These are phyloP conservation scores for Amphimedon queenslandica DNA, from an alignment of 37 sponge, comb jelly and placozoan genomes.

Conservation along the genomic window DNA sequence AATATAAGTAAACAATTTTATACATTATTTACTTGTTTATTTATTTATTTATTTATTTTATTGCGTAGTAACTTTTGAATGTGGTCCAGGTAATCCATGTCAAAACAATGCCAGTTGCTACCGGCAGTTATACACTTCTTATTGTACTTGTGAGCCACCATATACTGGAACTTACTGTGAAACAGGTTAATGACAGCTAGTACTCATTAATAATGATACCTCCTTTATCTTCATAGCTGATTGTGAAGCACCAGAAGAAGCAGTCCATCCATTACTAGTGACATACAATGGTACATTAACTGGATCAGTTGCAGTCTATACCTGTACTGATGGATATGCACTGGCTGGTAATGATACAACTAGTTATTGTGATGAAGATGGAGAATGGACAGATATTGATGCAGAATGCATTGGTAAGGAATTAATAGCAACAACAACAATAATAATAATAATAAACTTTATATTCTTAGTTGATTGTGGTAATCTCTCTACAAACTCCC, in stretches of 20 bases:
- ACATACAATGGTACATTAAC: not conserved
- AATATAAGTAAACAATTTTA: not conserved
- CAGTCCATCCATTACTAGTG: too few relatives aligned
- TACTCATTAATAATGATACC: not conserved
- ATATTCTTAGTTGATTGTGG: not conserved
- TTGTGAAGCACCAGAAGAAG: not conserved
- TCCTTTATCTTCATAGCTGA: too few relatives aligned
- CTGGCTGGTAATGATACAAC: not conserved
- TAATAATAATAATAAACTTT: too few relatives aligned
- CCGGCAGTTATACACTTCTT: slow-evolving; percentile 3
- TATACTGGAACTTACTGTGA: slow-evolving; percentile 31
- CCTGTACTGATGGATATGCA: not conserved
- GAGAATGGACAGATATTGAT: not conserved
- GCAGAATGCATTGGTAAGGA: not conserved
- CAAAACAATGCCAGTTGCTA: slow-evolving; percentile 42
- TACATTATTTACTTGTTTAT: not conserved
- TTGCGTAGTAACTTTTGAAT: slow-evolving; percentile 12
- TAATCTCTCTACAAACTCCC: not conserved
- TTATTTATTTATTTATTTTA: not conserved
- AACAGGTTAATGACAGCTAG: slow-evolving; percentile 5
- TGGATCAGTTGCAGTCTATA: not conserved
- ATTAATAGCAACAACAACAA: too few relatives aligned
- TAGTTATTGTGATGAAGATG: not conserved
- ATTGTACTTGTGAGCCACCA: slow-evolving; percentile 23
- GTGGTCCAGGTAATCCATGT: slow-evolving; percentile 30